Percentiles rank a stretch among this genome's conserved stretches.
phyloP scores from a whole-genome alignment of 2,888 invertebrate genomes.

The Clistopyga incitator region DNA sequence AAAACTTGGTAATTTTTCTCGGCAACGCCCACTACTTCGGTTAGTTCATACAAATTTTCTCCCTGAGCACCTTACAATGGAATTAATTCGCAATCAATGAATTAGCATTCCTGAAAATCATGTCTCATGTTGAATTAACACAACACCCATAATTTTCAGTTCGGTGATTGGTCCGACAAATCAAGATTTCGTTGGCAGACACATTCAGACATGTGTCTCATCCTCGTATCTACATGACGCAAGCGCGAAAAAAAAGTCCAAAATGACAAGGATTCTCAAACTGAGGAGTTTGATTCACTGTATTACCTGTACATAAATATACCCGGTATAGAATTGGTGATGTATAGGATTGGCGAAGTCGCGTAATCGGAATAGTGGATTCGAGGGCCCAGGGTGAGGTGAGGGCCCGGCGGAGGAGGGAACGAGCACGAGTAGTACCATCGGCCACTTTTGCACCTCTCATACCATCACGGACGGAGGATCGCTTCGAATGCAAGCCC shows the following conservation, averaged over 20 bases:
- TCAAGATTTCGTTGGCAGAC: too few relatives aligned
- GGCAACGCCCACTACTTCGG: conserved; percentile 20
- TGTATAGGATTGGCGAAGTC: conserved; percentile 74
- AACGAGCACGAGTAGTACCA: conserved; percentile 22
- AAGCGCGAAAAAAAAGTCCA: neutral
- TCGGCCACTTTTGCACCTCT: conserved; percentile 56
- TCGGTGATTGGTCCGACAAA: too few relatives aligned
- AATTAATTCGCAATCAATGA: neutral
- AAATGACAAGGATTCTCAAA: conserved; percentile 22
- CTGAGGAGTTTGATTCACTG: neutral
- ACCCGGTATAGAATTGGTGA: conserved; percentile 21
- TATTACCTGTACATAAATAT: neutral
- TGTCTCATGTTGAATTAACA: too few relatives aligned
- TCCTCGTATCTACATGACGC: too few relatives aligned
- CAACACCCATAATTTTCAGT: too few relatives aligned
- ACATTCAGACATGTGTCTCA: neutral
- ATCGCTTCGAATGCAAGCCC: conserved; percentile 40
- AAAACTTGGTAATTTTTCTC: conserved; percentile 29
- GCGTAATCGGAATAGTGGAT: conserved; percentile 83
- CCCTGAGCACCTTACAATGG: neutral
- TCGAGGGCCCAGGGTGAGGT: conserved; percentile 58
- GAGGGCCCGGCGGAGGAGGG: neutral
- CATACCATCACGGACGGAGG: conserved; percentile 61
- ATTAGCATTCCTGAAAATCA: too few relatives aligned
- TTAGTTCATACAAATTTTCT: neutral